Evolutionary conservation across 2,113 vertebrate species (phyloP), one percentile per base, ranked within the genome.

Genomic region (Corythoichthys intestinalis): DNA sequence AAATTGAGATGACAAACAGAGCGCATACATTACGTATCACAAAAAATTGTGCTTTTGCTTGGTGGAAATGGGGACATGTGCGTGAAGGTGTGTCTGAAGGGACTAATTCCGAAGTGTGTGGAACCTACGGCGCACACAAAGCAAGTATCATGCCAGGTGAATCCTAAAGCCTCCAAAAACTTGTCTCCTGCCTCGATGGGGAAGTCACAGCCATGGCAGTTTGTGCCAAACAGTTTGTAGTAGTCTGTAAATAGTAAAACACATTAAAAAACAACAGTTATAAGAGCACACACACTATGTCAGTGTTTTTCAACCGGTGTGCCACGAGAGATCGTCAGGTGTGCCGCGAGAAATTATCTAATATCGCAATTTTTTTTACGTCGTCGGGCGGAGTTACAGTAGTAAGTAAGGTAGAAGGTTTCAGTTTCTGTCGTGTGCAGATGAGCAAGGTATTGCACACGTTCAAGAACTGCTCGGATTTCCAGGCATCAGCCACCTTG

Each of bases 91-190:
- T n/a, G 4, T 4, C 50, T 20, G 50, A 53, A 1, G 56, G 34
- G n/a, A 0, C 41, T 34, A 37, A 57, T 37, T 35, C 12, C 34
- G 35, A 58, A 37, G 8, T 39, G 39, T 44, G 90, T 89, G 49
- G 47, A 87, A 20, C 90, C 5, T 92, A 99, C 97, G 0, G 94
- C 90, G 72, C 97, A 99, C 10, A 99, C 96, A 70, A 99, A 99
- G 88, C 97, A 99, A 76, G 96, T 98, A 82, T 99, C 97, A 4
- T 99, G 97, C 97, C 96, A 99, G 83, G 94, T 98, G 79, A 88
- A 92, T 41, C 96, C 95, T 63, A 99, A 79, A 28, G 95, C 97
- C 78, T 99, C 95, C 79, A 99, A 91, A 80, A 98, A 99, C 81
- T 94, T 94, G 84, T 99, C 97, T 1, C 97, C 97, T 2, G 97